Percentiles rank a stretch among this genome's conserved stretches.
Evolutionary conservation across 2,113 vertebrate genomes (phyloP).

Genomic region (Bagarius yarrelli): DNA sequence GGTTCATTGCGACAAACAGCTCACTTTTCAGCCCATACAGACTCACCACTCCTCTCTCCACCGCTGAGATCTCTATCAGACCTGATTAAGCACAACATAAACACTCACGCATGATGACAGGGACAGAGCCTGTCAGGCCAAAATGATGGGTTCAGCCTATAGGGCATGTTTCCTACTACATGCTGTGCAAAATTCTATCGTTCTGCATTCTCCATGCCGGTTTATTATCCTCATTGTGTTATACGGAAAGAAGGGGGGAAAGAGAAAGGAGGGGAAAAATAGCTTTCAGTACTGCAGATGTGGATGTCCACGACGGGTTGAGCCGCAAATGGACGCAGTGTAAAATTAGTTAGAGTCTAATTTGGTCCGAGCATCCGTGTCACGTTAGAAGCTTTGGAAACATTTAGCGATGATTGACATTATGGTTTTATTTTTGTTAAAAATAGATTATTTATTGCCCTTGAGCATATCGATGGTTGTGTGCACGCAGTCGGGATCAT

Average conservation of each 20-base stretch:
- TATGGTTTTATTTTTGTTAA: slow-evolving; percentile 50
- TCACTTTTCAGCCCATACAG: slow-evolving; percentile 85
- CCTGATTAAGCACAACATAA: slow-evolving; percentile 70
- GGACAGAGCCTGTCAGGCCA: slow-evolving; percentile 8
- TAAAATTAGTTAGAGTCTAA: slow-evolving; percentile 78
- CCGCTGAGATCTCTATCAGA: slow-evolving; percentile 93
- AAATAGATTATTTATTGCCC: slow-evolving; percentile 65
- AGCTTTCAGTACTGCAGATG: slow-evolving; percentile 53
- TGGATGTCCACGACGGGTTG: slow-evolving; percentile 54
- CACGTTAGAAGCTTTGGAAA: slow-evolving; percentile 59
- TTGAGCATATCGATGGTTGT: slow-evolving; percentile 57
- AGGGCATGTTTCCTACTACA: slow-evolving; percentile 27
- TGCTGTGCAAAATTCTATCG: slow-evolving; percentile 52
- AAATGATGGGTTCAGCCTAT: not conserved
- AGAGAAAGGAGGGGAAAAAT: slow-evolving; percentile 16
- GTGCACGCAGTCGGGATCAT: slow-evolving; percentile 61
- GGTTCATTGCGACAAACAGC: slow-evolving; percentile 91
- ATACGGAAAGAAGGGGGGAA: not conserved
- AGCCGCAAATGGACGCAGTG: slow-evolving; percentile 65
- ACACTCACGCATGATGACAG: slow-evolving; percentile 28
- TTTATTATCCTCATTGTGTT: slow-evolving; percentile 28
- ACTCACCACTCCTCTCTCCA: slow-evolving; percentile 91
- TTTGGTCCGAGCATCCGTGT: slow-evolving; percentile 73
- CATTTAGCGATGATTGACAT: slow-evolving; percentile 66
- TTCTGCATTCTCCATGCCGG: slow-evolving; percentile 56